phyloP scores from a whole-genome alignment of 2,113 vertebrate genomes.

The Glareola pratincola region DNA sequence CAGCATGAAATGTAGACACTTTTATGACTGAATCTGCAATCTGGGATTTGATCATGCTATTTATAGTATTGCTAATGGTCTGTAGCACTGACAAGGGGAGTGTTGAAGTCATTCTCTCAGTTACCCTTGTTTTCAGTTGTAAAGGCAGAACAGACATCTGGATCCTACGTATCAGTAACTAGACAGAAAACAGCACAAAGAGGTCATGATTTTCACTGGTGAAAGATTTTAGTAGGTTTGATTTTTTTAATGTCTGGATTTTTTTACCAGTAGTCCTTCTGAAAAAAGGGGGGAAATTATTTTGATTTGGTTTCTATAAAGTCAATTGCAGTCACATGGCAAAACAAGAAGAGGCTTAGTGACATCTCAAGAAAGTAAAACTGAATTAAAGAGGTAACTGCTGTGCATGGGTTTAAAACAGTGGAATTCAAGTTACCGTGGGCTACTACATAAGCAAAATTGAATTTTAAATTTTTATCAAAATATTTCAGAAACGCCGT shows the following conservation, averaged over 20 bases:
- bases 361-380: neutral
- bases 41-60: constrained; percentile 37
- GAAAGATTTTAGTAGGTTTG: neutral
- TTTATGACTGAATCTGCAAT: constrained; percentile 50
- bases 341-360: neutral
- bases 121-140: neutral
- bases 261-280: neutral
- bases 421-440: neutral
- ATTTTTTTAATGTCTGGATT: neutral
- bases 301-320: neutral
- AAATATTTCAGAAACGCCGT: neutral
- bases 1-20: constrained; percentile 25
- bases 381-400: neutral
- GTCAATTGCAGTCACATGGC: neutral
- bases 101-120: neutral
- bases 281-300: neutral
- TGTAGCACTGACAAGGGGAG: constrained; percentile 14
- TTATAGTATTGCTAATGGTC: constrained; percentile 40
- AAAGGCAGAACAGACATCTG: constrained; percentile 1
- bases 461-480: neutral
- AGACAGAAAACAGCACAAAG: neutral
- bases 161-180: neutral
- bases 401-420: neutral
- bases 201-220: neutral
- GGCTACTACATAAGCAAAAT: neutral